A percentile compares a stretch with the other conserved stretches of the same genome.
phyloP scores from a whole-genome alignment of 1,140 invertebrate genomes.

The Cyphomyrmex costatus region DNA sequence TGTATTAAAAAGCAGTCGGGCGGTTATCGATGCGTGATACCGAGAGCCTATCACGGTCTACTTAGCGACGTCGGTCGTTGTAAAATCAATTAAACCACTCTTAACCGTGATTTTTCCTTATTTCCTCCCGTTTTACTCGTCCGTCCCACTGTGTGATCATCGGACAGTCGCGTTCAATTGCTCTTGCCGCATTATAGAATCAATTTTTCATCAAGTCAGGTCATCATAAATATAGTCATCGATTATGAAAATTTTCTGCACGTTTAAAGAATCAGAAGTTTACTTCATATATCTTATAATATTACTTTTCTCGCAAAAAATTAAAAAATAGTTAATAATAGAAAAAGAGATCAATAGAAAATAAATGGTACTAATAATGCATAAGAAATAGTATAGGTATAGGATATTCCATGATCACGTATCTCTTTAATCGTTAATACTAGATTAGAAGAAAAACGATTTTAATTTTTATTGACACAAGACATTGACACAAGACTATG shows the following conservation, averaged over 20 bases:
- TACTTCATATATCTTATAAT: not conserved
- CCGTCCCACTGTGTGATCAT: conserved; percentile 13
- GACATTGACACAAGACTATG: not conserved
- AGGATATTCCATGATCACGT: not conserved
- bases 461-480: not conserved
- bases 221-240: conserved; percentile 53
- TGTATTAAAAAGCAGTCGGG: conserved; percentile 74
- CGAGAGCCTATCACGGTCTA: conserved; percentile 69
- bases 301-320: conserved; percentile 9
- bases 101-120: conserved; percentile 64
- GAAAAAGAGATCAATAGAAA: not conserved
- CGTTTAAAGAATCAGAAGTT: conserved; percentile 18
- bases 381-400: not conserved
- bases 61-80: conserved; percentile 59
- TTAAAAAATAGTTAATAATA: not conserved
- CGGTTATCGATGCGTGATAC: conserved; percentile 81
- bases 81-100: conserved; percentile 65
- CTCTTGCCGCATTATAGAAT: conserved; percentile 32
- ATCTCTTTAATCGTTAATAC: not conserved
- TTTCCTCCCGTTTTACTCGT: conserved; percentile 56
- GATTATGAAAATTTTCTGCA: conserved; percentile 45
- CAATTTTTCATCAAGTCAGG: conserved; percentile 61
- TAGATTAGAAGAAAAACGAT: not conserved
- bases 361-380: not conserved
- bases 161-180: conserved; percentile 33